Evolutionary conservation across 1,140 invertebrate species (phyloP), one percentile per base, ranked within the genome.

Genomic region (Pseudomyrmex concolor): DNA sequence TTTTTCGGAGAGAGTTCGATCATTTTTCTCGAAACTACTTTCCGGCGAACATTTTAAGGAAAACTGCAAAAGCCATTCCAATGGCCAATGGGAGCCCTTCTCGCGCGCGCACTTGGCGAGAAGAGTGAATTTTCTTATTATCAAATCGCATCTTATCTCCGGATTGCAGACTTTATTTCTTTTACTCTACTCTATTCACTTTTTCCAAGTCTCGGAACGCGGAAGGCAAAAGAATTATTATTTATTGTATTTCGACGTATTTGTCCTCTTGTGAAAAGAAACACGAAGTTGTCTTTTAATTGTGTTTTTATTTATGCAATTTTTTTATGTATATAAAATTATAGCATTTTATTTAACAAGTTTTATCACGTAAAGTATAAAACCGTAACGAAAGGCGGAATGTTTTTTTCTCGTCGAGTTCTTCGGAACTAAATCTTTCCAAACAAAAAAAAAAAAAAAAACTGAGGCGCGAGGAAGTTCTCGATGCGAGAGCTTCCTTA

Each of bases 71-170:
- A 25, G 43, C 3, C 45, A 60, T 59, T 71, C 54, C n/a, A n/a
- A n/a, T n/a, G 76, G n/a, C 10, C 51, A 34, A 70, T n/a, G 66
- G 22, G n/a, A n/a, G n/a, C n/a, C n/a, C n/a, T n/a, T n/a, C n/a
- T n/a, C n/a, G n/a, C 34, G 34, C 34, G 34, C 64, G 64, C 13
- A 10, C 62, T 77, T 7, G 62, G 63, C 12, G 17, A 73, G 66
- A 80, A 59, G 45, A 80, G 62, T 67, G 54, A 80, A 60, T 59
- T 78, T 80, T 8, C 76, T 70, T 48, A 71, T 78, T 78, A 78
- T 80, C 59, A 80, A 80, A 71, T 57, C 76, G 54, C 76, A 22
- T 71, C 76, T 80, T 70, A 80, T 71, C 68, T 80, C 55, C 57
- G 45, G 66, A 70, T 50, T 59, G 76, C 55, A n/a, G 64, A 25